Evolutionary conservation across 2,797 vertebrate species (phyloP), one percentile per base, ranked within the genome.

Genomic region (Diplodus puntazzo): DNA sequence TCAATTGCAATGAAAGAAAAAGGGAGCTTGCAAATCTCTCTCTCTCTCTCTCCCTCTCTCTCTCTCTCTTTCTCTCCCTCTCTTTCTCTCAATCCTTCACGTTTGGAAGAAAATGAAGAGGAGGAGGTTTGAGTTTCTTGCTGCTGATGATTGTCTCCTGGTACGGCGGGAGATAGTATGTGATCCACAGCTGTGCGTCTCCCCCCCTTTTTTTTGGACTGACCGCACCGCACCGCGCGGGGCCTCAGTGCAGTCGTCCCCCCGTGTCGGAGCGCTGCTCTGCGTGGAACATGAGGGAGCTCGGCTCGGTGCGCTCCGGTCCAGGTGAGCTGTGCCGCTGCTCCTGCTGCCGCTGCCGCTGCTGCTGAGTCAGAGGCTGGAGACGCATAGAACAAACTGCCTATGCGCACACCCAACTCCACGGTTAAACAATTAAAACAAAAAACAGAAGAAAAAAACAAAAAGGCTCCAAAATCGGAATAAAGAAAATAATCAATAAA

Each of bases 271-370:
- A 93, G 90, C 89, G 93, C 91, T 81, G 94, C 83, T 90, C 83
- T 79, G 92, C 88, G 90, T 85, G 92, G 94, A 89, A 73, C 94
- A 92, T 88, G 88, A 82, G 92, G 87, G 84, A 88, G 83, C 83
- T 87, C 69, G 83, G 87, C 87, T 91, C 88, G 76, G 86, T 89
- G 92, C 82, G 89, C 90, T 87, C 90, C 88, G 91, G 93, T 95
- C 95, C 96, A 96, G 97, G 96, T 96, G 96, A 93, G 95, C 83
- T 79, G 80, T 82, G 81, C 78, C 49, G 74, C 88, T 58, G 67
- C 87, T 59, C 82, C 76, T 52, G 83, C 81, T 7, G 30, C 30
- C 30, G 30, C 30, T 7, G 30, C 30, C 30, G 30, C 30, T 20
- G 73, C 67, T 88, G 90, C 80, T 94, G 93, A 96, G 95, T 96